These are phyloP conservation scores for Cerastis rubricosa DNA, from an alignment of 2,888 invertebrate species.

Conservation along the genomic window DNA sequence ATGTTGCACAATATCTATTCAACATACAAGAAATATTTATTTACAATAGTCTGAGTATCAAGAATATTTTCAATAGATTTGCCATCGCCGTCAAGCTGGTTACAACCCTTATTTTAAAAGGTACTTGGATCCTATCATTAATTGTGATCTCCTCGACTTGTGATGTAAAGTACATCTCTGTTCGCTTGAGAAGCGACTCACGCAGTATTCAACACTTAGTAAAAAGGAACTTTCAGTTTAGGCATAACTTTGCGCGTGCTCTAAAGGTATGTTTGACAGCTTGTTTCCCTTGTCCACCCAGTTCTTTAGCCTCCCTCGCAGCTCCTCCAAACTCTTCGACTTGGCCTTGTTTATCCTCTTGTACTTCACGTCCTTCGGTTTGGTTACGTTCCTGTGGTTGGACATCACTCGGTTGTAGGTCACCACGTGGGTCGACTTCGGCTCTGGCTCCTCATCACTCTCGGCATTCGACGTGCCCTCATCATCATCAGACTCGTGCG, in stretches of 20 bases:
- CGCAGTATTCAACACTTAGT: conserved; percentile 63
- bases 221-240: conserved; percentile 84
- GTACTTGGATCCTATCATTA: conserved; percentile 65
- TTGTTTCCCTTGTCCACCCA: conserved; percentile 96
- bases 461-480: conserved; percentile 85
- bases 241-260: conserved; percentile 92
- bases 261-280: conserved; percentile 92
- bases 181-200: conserved; percentile 42
- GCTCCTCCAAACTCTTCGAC: conserved; percentile 96
- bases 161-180: conserved; percentile 55
- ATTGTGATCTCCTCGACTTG: conserved; percentile 55
- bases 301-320: conserved; percentile 95
- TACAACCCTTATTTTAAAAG: conserved; percentile 74
- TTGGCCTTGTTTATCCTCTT: conserved; percentile 97
- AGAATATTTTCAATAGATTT: conserved; percentile 81
- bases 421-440: conserved; percentile 91
- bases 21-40: conserved; percentile 80
- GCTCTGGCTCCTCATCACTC: conserved; percentile 85
- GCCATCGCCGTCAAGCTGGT: conserved; percentile 76
- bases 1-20: conserved; percentile 71
- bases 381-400: conserved; percentile 96
- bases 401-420: conserved; percentile 97
- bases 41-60: conserved; percentile 88
- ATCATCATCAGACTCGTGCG: conserved; percentile 86
- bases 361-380: conserved; percentile 97